Percentiles rank a stretch among this genome's conserved stretches.
Evolutionary conservation across 2,113 vertebrate genomes (phyloP).

Genomic region (Rattus norvegicus): DNA sequence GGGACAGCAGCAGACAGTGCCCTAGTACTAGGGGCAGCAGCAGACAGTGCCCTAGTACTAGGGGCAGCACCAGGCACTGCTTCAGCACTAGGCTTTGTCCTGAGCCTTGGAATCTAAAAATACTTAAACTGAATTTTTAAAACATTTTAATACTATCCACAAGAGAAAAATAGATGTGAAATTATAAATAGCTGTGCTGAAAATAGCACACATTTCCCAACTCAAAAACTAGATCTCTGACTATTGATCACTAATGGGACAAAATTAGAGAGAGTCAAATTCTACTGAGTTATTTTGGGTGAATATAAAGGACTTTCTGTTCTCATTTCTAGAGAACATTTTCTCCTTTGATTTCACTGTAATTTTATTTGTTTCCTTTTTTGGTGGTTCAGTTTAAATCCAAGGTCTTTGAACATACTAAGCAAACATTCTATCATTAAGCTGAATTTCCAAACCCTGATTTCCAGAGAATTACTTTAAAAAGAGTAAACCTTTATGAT

Average conservation of each 20-base stretch:
- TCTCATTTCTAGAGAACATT: not conserved
- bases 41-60: too few relatives aligned
- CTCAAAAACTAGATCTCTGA: conserved; percentile 7
- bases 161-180: conserved; percentile 6
- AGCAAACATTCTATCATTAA: not conserved
- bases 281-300: not conserved
- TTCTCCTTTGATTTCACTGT: not conserved
- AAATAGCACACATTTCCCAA: not conserved
- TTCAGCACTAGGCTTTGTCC: too few relatives aligned
- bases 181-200: conserved; percentile 27
- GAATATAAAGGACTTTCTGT: not conserved
- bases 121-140: not conserved
- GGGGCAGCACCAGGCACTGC: too few relatives aligned
- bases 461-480: not conserved
- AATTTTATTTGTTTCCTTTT: too few relatives aligned
- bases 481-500: not conserved
- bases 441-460: not conserved
- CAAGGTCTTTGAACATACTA: not conserved
- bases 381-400: not conserved
- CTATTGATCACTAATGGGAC: not conserved
- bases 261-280: conserved; percentile 40
- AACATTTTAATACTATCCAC: not conserved
- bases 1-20: too few relatives aligned
- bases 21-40: too few relatives aligned
- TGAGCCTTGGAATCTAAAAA: not conserved